Evolutionary conservation across 2,113 vertebrate species (phyloP), one percentile per base, ranked within the genome.

Genomic region (Ancistrus triradiatus): DNA sequence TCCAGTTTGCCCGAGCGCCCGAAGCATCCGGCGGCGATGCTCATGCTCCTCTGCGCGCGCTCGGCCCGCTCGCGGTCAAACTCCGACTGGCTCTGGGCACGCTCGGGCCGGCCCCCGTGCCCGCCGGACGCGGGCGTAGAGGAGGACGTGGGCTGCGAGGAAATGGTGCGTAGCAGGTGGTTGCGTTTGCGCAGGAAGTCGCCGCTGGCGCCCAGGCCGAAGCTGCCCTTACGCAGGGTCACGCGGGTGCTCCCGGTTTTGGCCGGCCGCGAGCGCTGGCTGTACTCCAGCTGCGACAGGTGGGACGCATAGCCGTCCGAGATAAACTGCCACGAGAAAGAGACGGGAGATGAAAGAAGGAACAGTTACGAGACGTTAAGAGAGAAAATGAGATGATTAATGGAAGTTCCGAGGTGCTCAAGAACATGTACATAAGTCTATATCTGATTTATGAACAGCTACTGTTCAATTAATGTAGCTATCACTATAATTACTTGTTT

Each of bases 241-340:
- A 99, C 94, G 66, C 96, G 90, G 1, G 90, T 82, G 69, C 91
- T 89, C 69, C 90, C 81, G 27, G 93, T 90, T 84, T 98, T 97
- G 75, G 95, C 91, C 0, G 95, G 93, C 1, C 90, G 87, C 0
- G 94, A 90, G 42, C 94, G 90, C 77, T 97, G 93, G 75, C 76
- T 91, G 81, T 92, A 97, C 84, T 98, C 93, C 83, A 98, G 90
- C 83, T 97, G 94, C 7, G 95, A 93, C 56, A 99, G 88, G 85
- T 99, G 96, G 53, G 93, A 85, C 0, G 95, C 96, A 3, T 99
- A 99, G 24, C 95, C 96, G 0, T 99, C 96, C 0, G 93, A 86
- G 77, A 99, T 92, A 85, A 99, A 98, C 96, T 99, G 85, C 18
- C n/a, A n/a, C n/a, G n/a, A n/a, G n/a, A n/a, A n/a, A n/a, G n/a